A percentile compares a stretch with the other conserved stretches of the same genome.
phyloP scores from a whole-genome alignment of 2,797 vertebrate genomes.

The Helarctos malayanus region DNA sequence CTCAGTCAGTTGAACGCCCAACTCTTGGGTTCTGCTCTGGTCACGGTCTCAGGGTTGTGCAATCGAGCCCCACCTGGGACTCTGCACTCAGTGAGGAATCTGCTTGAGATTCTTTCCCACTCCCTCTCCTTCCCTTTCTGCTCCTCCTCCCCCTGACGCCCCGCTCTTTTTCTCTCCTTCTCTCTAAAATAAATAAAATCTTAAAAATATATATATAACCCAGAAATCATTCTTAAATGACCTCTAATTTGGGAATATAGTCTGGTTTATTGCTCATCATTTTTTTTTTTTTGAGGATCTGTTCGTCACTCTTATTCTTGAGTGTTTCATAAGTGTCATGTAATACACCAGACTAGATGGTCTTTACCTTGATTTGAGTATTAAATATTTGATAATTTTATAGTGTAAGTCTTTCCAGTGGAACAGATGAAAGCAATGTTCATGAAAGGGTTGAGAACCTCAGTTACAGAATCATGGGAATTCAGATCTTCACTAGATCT shows the following conservation, averaged over 20 bases:
- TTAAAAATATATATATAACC: background rate
- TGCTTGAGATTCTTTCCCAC: background rate
- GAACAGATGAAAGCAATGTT: background rate
- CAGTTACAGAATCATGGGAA: background rate
- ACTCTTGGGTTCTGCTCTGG: background rate
- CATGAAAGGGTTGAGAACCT: background rate
- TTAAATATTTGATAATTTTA: background rate
- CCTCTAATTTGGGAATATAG: background rate
- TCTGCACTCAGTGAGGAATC: fast-evolving
- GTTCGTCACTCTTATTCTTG: background rate
- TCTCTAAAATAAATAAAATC: background rate
- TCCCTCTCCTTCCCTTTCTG: background rate
- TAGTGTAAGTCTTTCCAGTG: background rate
- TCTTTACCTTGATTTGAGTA: background rate
- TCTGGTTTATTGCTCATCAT: background rate
- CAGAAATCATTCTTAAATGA: background rate
- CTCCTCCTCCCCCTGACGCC: background rate
- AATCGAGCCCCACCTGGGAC: background rate
- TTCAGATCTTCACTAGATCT: background rate
- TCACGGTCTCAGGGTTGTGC: background rate
- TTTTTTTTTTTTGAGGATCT: background rate
- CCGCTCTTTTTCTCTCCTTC: background rate
- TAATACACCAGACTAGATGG: background rate
- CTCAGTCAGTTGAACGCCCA: background rate
- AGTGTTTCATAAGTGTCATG: background rate